Evolutionary conservation across 2,797 vertebrate species (phyloP), one percentile per base, ranked within the genome.

Genomic region (Cuniculus paca): DNA sequence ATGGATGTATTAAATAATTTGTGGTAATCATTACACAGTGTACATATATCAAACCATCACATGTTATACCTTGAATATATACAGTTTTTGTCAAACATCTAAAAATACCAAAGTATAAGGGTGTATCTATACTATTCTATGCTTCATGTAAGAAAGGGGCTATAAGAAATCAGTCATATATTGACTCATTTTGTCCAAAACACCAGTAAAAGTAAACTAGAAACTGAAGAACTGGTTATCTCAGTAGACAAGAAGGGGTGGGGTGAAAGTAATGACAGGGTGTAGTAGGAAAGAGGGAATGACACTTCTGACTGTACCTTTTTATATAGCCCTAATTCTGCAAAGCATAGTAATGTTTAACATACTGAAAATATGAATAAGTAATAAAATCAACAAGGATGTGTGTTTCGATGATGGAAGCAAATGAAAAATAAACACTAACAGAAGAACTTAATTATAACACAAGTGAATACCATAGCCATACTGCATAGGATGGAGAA

Each of bases 341-440:
- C 70, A 84, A 97, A 94, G 6, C 63, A 91, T 8, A 81, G 34
- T 85, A 54, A 83, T 72, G 61, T 58, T 79, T 88, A 78, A 34
- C 20, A 65, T 61, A 94, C 7, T 34, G 26, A 92, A 92, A 88
- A 81, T 81, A 85, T 31, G 89, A 97, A 54, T 24, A 79, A 87
- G 88, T 63, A 88, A 92, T 84, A 94, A 96, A 95, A 75, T 48
- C 60, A 82, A 72, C 24, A 4, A 74, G 36, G 14, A 60, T 87
- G 39, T 82, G 61, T 74, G 39, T 34, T 88, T 63, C 50, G 54
- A n/a, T 56, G 17, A 79, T 83, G 39, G 68, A 34, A 31, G 14
- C 13, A 86, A 95, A 82, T 82, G 31, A 20, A 95, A 68, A 79
- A 65, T 11, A 86, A 93, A 82, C n/a, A 85, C 54, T 82, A 96